Percentiles rank a stretch among this genome's conserved stretches.
Evolutionary conservation across 2,797 vertebrate species (phyloP).

Genomic region (Gambelia wislizenii): DNA sequence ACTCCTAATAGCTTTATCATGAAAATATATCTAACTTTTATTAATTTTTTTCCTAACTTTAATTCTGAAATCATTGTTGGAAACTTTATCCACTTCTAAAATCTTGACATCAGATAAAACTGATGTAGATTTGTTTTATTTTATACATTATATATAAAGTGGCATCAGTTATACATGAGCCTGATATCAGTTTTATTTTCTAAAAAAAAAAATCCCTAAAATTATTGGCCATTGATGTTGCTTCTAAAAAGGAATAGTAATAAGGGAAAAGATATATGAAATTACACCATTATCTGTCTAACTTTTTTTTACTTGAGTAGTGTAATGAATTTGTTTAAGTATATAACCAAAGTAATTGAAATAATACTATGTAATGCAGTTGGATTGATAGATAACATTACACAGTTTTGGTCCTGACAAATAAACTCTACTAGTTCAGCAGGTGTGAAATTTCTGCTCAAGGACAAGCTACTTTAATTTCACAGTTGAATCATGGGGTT

Average conservation of each 20-base stretch:
- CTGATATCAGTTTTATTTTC: not conserved
- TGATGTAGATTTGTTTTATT: not conserved
- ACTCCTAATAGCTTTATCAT: not conserved
- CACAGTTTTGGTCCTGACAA: conserved; percentile 51
- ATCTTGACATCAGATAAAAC: accelerated
- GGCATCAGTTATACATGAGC: not conserved
- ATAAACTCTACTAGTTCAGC: conserved; percentile 59
- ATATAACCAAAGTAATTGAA: conserved; percentile 24
- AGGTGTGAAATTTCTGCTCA: conserved; percentile 80
- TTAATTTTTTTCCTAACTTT: not conserved
- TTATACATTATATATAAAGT: not conserved
- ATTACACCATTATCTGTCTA: conserved; percentile 3
- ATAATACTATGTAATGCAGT: conserved; percentile 47
- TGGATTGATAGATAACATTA: conserved; percentile 41
- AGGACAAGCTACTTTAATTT: conserved; percentile 77
- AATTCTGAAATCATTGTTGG: not conserved
- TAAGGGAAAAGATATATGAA: not conserved
- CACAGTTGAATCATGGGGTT: conserved; percentile 77
- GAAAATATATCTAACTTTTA: conserved; percentile 1
- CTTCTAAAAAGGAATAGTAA: not conserved
- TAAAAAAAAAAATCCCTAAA: not conserved
- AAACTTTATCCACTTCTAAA: not conserved
- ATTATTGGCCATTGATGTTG: not conserved
- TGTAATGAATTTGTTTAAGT: conserved; percentile 17
- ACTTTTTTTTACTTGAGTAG: not conserved